phyloP scores from a whole-genome alignment of 64 coral and sea anemone genomes.

The Montipora cactus region DNA sequence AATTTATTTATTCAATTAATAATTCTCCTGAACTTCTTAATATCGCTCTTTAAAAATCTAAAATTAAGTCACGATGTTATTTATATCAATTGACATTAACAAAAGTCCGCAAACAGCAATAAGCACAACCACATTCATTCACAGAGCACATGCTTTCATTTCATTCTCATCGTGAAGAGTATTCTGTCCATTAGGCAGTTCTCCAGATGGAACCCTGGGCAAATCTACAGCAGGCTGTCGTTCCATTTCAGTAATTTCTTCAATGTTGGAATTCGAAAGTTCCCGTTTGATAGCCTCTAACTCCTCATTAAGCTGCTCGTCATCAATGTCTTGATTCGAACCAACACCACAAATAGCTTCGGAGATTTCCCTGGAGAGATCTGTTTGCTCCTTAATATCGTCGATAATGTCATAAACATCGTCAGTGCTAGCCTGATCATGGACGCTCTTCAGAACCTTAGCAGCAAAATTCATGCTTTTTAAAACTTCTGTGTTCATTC shows the following conservation, averaged over 20 bases:
- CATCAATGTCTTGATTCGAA: slow-evolving; percentile 70
- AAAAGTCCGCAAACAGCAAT: background rate
- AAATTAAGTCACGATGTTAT: too few relatives aligned
- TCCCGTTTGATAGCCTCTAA: slow-evolving; percentile 84
- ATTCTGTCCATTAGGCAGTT: slow-evolving; percentile 6
- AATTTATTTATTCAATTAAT: too few relatives aligned
- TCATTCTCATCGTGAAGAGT: slow-evolving; percentile 46
- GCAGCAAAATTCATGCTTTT: slow-evolving; percentile 91
- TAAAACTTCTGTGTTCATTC: slow-evolving; percentile 90
- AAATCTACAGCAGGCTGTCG: slow-evolving; percentile 15
- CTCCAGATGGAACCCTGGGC: slow-evolving; percentile 56
- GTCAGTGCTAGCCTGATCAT: slow-evolving; percentile 66
- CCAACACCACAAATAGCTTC: slow-evolving; percentile 82
- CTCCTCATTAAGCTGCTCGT: slow-evolving; percentile 71
- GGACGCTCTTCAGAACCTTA: slow-evolving; percentile 81
- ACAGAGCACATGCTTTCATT: slow-evolving; percentile 64
- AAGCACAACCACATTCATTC: background rate
- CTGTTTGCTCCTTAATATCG: slow-evolving; percentile 87
- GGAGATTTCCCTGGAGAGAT: slow-evolving; percentile 89
- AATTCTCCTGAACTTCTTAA: too few relatives aligned
- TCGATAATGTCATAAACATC: slow-evolving; percentile 93
- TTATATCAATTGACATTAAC: background rate
- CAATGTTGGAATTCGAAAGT: slow-evolving; percentile 9
- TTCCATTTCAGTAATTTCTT: slow-evolving; percentile 54
- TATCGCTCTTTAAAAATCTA: too few relatives aligned